Evolutionary conservation across 2,888 invertebrate species (phyloP), one percentile per base, ranked within the genome.

Genomic region (Phrixothrix hirtus): DNA sequence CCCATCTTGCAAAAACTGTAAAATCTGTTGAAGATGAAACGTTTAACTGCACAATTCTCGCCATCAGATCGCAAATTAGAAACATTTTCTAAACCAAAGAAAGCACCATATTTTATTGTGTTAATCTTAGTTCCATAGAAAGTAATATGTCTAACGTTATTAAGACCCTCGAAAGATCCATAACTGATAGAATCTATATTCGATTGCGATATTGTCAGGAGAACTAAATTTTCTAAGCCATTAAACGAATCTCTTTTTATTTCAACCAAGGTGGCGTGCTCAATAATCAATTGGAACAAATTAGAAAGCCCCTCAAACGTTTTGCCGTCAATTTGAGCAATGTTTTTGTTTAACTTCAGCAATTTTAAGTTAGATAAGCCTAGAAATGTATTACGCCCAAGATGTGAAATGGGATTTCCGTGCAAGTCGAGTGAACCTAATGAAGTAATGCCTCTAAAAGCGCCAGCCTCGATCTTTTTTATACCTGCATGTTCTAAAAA

Each of bases 391-490:
- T 25, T 7, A n/a, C 29, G 17, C 7, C 13, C 11, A 12, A 44
- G 13, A 15, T 10, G n/a, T 14, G 7, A 34, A 29, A 51, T 30
- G 5, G 11, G 15, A 36, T 51, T 51, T 14, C 16, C 12, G 7
- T 11, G 12, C 9, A 51, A 51, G 35, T 51, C 41, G n/a, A 51
- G 35, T 13, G 9, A 15, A 6, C 14, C 9, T 10, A 45, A 10
- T 2, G 5, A 6, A 11, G 39, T 25, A 2, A 45, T 16, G 7
- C 51, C 51, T 6, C 21, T 25, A 41, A 51, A 51, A n/a, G 51
- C 30, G 1, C 31, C 30, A 2, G 17, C 1, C 32, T 35, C 15
- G 5, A 51, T 35, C 13, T 30, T 12, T 7, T 25, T 9, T 6
- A 45, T 39, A 3, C 26, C 7, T 3, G 27, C 7, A 11, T 44